Evolutionary conservation across 2,113 vertebrate species (phyloP).

Genomic region (Channa argus): DNA sequence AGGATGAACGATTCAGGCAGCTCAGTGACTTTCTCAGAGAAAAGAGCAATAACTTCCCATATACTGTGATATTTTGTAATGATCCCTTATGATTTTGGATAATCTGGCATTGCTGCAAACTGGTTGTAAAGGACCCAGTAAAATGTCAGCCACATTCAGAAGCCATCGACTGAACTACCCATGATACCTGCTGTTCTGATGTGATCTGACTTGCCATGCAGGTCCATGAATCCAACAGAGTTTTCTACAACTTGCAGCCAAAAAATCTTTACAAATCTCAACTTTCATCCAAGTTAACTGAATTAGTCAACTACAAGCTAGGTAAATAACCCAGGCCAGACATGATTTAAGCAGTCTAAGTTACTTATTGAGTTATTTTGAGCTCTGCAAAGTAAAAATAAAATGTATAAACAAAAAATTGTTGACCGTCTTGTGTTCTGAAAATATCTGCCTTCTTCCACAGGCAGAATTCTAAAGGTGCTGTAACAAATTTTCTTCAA

Average conservation of each 20-base stretch:
- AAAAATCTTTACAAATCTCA: not conserved
- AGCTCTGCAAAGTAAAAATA: too few relatives aligned
- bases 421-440: too few relatives aligned
- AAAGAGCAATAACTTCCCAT: constrained; percentile 26
- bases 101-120: constrained; percentile 12
- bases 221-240: not conserved
- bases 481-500: not conserved
- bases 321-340: not conserved
- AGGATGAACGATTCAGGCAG: constrained; percentile 34
- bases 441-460: not conserved
- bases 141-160: constrained; percentile 6
- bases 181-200: not conserved
- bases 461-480: not conserved
- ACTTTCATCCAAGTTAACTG: not conserved
- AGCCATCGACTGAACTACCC: not conserved
- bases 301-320: not conserved
- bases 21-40: constrained; percentile 38
- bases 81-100: constrained; percentile 32
- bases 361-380: too few relatives aligned
- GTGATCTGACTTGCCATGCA: not conserved
- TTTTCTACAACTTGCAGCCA: not conserved
- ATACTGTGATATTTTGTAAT: constrained; percentile 22
- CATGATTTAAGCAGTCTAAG: not conserved
- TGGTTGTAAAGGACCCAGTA: not conserved
- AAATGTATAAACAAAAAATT: not conserved